phyloP scores from a whole-genome alignment of 2,797 vertebrate species.

The Eidolon dupreanum region DNA sequence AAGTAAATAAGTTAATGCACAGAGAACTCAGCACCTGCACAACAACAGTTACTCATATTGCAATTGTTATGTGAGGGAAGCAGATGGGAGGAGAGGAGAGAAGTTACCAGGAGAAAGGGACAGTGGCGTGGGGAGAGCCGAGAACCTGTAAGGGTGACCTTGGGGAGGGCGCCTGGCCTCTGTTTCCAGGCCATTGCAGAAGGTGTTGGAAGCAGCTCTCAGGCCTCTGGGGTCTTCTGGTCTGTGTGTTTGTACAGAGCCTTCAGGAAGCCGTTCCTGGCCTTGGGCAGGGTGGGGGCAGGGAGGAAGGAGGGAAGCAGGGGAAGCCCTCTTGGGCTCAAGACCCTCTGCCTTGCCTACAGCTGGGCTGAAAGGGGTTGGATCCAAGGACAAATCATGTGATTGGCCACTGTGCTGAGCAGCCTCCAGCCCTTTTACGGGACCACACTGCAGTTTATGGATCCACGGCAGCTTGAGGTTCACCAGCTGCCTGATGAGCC shows the following conservation, averaged over 20 bases:
- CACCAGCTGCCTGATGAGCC: not conserved
- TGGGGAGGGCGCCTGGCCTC: not conserved
- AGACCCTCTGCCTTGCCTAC: not conserved
- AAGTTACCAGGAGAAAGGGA: not conserved
- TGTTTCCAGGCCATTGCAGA: not conserved
- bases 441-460: not conserved
- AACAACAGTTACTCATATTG: not conserved
- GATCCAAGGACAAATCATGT: not conserved
- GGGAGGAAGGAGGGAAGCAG: too few species aligned
- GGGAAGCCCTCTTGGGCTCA: not conserved
- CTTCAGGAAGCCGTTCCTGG: not conserved
- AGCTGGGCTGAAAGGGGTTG: not conserved
- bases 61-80: not conserved
- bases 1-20: rapidly evolving
- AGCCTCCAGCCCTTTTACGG: not conserved
- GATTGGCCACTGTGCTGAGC: not conserved
- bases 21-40: not conserved
- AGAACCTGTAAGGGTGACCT: constrained; percentile 31
- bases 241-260: not conserved
- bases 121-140: not conserved
- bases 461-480: not conserved
- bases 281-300: rapidly evolving
- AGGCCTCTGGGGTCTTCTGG: not conserved
- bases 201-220: not conserved
- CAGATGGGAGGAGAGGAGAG: not conserved